phyloP scores from a whole-genome alignment of 2,113 vertebrate genomes.

The Sinocyclocheilus rhinocerous region DNA sequence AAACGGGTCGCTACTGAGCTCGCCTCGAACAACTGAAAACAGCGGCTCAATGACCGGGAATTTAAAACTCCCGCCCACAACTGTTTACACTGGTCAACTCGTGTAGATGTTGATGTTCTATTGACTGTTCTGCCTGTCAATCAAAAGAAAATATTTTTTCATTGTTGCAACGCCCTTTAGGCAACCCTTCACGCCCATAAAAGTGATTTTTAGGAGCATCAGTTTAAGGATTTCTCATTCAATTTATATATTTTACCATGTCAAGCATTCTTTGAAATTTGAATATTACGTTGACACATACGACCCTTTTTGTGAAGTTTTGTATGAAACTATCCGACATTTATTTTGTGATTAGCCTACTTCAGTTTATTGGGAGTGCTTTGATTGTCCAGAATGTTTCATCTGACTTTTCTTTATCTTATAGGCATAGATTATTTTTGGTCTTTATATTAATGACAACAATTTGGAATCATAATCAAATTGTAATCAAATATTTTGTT shows the following conservation, averaged over 20 bases:
- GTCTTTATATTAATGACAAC: neutral
- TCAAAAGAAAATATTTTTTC: neutral
- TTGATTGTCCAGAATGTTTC: neutral
- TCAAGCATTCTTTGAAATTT: neutral
- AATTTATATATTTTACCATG: neutral
- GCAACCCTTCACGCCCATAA: neutral
- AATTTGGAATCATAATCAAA: neutral
- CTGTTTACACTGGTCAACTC: slow-evolving; percentile 50
- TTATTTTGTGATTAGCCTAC: neutral
- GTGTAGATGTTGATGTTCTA: neutral
- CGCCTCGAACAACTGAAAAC: slow-evolving; percentile 52
- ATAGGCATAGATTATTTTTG: neutral
- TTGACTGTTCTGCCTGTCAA: slow-evolving; percentile 28
- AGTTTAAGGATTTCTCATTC: neutral
- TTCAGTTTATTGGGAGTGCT: neutral
- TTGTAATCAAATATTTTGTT: neutral
- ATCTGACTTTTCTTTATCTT: neutral
- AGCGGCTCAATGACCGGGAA: slow-evolving; percentile 77
- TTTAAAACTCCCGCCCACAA: slow-evolving; percentile 68
- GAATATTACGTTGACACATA: neutral
- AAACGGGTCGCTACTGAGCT: slow-evolving; percentile 30
- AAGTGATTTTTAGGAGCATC: neutral
- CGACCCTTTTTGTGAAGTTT: neutral
- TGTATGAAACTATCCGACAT: neutral
- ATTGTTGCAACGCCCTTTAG: slow-evolving; percentile 1